Evolutionary conservation across 2,797 vertebrate species (phyloP).

Genomic region (Ciconia nigra): DNA sequence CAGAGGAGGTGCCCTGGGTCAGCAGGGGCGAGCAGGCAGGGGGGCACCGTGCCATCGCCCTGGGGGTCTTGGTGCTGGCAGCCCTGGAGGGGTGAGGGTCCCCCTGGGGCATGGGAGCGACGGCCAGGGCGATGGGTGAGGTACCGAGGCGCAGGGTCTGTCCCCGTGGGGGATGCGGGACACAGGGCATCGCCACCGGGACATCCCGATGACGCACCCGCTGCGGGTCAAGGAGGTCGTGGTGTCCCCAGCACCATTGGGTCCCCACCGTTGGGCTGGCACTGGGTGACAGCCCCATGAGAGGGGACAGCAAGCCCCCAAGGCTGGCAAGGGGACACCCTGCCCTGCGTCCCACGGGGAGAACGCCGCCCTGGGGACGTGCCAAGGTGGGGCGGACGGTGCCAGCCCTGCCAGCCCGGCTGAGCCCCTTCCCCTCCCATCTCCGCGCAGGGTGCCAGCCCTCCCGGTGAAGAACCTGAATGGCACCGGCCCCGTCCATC

Average conservation of each 20-base stretch:
- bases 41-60: not conserved
- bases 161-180: rapidly evolving
- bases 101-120: not conserved
- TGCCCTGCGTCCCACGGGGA: rapidly evolving
- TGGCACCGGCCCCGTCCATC: conserved; percentile 90
- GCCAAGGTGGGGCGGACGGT: rapidly evolving
- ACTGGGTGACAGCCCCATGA: not conserved
- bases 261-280: not conserved
- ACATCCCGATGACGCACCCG: rapidly evolving
- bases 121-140: not conserved
- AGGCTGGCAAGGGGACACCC: not conserved
- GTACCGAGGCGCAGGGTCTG: rapidly evolving
- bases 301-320: not conserved
- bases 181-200: rapidly evolving
- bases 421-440: not conserved
- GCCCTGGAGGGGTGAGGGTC: not conserved
- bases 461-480: conserved; percentile 96
- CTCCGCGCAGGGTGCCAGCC: conserved; percentile 85
- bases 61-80: not conserved
- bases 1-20: not conserved
- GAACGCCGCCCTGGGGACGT: not conserved
- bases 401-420: not conserved
- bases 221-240: not conserved
- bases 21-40: not conserved
- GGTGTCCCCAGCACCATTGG: not conserved